phyloP scores from a whole-genome alignment of 2,113 vertebrate species.

The Recurvirostra avosetta region DNA sequence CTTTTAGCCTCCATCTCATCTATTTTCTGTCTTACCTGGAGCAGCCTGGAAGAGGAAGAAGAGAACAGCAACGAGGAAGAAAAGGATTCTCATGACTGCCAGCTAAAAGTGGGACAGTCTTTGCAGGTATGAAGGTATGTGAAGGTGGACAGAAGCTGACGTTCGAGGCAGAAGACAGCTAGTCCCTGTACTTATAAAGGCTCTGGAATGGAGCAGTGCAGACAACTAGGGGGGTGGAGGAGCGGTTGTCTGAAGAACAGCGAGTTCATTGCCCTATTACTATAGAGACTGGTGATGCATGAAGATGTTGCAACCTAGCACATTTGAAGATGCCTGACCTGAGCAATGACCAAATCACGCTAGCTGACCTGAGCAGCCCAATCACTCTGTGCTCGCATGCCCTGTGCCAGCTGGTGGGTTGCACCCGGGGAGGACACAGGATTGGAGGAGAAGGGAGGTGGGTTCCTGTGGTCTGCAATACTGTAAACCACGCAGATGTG shows the following conservation, averaged over 20 bases:
- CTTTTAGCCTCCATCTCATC: not conserved
- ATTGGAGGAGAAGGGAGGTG: constrained; percentile 61
- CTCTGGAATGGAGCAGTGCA: not conserved
- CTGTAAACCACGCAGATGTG: not conserved
- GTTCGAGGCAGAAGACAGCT: not conserved
- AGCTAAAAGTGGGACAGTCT: not conserved
- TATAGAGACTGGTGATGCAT: not conserved
- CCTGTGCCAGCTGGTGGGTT: constrained; percentile 2
- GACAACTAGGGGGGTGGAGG: not conserved
- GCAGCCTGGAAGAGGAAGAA: constrained; percentile 56
- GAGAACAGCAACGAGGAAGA: constrained; percentile 37
- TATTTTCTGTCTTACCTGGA: constrained; percentile 7
- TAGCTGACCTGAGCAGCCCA: not conserved
- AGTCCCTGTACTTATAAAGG: not conserved
- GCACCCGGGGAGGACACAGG: not conserved
- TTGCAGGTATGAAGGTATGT: not conserved
- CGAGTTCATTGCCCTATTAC: constrained; percentile 1
- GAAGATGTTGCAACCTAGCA: constrained; percentile 26
- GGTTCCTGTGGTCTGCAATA: not conserved
- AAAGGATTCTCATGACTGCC: constrained; percentile 50
- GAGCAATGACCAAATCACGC: not conserved
- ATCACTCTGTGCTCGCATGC: not conserved
- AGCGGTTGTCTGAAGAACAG: not conserved
- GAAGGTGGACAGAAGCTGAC: not conserved
- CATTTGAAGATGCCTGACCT: not conserved